These are phyloP conservation scores for Syncerus caffer DNA, from an alignment of 2,797 vertebrate species.

Conservation along the genomic window DNA sequence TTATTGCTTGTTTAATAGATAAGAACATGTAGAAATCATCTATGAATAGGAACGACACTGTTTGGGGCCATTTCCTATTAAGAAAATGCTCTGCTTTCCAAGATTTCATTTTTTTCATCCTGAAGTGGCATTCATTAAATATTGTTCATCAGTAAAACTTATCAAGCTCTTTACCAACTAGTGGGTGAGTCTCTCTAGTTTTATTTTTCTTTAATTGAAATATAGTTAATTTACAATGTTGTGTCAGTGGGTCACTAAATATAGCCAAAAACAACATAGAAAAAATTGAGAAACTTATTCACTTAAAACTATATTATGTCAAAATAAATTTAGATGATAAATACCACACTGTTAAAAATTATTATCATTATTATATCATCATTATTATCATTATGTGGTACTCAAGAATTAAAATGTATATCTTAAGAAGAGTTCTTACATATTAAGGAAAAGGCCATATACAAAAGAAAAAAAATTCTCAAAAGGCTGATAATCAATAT, in stretches of 20 bases:
- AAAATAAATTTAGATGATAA: slow-evolving; percentile 14
- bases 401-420: background rate
- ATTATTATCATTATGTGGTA: background rate
- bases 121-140: background rate
- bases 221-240: background rate
- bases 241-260: background rate
- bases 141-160: background rate
- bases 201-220: background rate
- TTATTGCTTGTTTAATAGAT: background rate
- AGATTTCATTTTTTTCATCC: background rate
- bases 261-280: background rate
- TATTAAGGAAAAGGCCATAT: background rate
- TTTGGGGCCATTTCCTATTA: background rate
- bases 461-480: background rate
- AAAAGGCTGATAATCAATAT: background rate
- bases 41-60: background rate
- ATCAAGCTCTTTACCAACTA: slow-evolving; percentile 5
- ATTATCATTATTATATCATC: background rate
- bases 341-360: background rate
- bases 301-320: background rate
- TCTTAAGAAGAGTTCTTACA: background rate
- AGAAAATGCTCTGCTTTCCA: background rate
- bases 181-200: background rate
- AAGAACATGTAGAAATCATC: background rate
- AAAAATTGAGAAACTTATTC: background rate